Percentiles rank a stretch among this genome's conserved stretches.
Conservation (phyloP, 1,140 invertebrate genomes). For the Pogonognathellus flavescens region DNA sequence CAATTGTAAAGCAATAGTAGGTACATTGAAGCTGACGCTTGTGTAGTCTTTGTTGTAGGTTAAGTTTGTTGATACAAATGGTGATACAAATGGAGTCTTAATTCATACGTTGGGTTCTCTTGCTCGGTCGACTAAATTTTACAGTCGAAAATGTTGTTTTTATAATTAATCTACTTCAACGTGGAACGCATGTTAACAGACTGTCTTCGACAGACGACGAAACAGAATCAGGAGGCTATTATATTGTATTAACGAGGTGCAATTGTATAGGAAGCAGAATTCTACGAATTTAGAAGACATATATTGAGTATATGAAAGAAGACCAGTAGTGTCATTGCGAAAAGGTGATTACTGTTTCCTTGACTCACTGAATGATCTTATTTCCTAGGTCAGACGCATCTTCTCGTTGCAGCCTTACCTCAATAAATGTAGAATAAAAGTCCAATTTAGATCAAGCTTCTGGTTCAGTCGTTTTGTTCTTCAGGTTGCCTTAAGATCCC, state of each 20-base stretch:
- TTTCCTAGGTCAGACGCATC: slow-evolving; percentile 5
- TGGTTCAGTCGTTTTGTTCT: slow-evolving; percentile 47
- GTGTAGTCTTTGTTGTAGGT: too few species aligned
- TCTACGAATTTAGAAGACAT: neutral
- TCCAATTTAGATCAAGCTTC: slow-evolving; percentile 29
- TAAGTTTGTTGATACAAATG: too few species aligned
- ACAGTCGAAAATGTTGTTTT: too few species aligned
- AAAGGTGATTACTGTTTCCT: slow-evolving; percentile 10
- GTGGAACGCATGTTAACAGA: neutral
- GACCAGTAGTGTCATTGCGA: neutral
- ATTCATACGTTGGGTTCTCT: too few species aligned
- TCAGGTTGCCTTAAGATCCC: neutral
- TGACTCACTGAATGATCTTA: slow-evolving; percentile 4
- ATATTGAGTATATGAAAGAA: neutral
- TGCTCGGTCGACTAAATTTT: too few species aligned
- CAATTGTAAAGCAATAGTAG: too few species aligned
- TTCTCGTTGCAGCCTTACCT: neutral
- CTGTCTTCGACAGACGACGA: neutral
- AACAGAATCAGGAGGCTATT: neutral
- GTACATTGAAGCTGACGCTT: too few species aligned
- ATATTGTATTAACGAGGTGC: slow-evolving; percentile 7
- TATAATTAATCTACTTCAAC: too few species aligned
- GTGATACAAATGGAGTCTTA: too few species aligned
- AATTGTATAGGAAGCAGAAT: too few species aligned
- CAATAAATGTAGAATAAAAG: slow-evolving; percentile 26